Evolutionary conservation across 2,888 invertebrate species (phyloP), one percentile per base, ranked within the genome.

Genomic region (Callyntrura sp.): DNA sequence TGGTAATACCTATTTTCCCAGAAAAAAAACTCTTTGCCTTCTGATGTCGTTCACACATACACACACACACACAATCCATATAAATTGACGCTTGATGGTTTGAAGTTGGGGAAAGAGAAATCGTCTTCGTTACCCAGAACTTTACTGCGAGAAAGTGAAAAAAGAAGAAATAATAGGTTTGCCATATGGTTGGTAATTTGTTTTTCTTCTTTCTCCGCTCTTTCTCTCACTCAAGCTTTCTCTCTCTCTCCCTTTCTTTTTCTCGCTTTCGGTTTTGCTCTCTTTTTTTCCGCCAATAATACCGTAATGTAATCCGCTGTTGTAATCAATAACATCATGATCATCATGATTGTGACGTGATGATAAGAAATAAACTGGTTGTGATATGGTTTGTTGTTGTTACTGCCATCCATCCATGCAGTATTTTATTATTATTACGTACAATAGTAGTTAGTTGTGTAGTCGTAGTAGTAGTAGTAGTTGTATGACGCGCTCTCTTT

Each of bases 281-380:
- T 23, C 23, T 11, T 11, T 12, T n/a, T 11, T 12, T 11, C n/a
- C 25, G 17, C 12, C 45, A 73, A 73, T 73, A 48, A 73, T 73
- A 73, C 5, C 70, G 51, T 51, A 76, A 76, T 76, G 48, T 51
- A 76, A 76, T 51, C 51, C 51, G 51, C 48, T n/a, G 51, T 23
- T n/a, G 51, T 76, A 76, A 76, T 76, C 76, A 51, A 76, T 76
- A 76, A 51, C 20, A 76, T 76, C 51, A 51, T 76, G 48, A 76
- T 76, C 48, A 51, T 51, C 76, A 20, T 45, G 45, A 73, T 65
- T 70, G 68, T 70, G 68, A 70, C 68, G 68, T 70, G 68, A 70
- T 70, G 68, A 70, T 70, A 35, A 70, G 68, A 70, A 70, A 70
- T 70, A 70, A 70, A 70, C 43, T 70, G 43, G 28, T 43, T 70